Evolutionary conservation across 2,113 vertebrate species (phyloP).

Genomic region (Casuarius casuarius): DNA sequence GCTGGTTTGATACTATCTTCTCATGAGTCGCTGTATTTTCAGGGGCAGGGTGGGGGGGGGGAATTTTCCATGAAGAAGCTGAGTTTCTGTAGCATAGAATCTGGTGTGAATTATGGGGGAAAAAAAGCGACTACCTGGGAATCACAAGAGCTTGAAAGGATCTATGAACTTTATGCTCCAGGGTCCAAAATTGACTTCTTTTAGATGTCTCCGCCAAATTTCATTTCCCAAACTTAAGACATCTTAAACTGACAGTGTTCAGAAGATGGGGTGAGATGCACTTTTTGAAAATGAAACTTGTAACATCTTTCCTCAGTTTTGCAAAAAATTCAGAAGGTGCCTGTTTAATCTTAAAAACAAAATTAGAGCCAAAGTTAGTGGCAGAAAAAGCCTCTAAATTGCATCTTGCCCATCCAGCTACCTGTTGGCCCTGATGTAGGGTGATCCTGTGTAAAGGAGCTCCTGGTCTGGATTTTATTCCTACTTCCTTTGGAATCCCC

Average conservation of each 20-base stretch:
- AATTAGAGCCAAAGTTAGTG: neutral
- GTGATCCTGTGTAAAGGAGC: neutral
- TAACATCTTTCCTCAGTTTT: neutral
- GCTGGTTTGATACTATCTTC: constrained; percentile 68
- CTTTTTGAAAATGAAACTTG: neutral
- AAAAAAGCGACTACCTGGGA: neutral
- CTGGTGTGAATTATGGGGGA: neutral
- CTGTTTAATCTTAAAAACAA: neutral
- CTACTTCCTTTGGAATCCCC: neutral
- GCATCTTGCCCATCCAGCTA: neutral
- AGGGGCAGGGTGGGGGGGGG: neutral
- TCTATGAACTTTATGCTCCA: neutral
- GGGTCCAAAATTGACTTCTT: neutral
- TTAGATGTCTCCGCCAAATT: neutral
- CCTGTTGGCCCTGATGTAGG: neutral
- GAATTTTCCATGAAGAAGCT: neutral
- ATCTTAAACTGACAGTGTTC: neutral
- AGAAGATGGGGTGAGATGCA: neutral
- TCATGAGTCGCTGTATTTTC: constrained; percentile 51
- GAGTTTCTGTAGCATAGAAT: neutral
- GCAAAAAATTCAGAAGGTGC: neutral
- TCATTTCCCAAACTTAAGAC: neutral
- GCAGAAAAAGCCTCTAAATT: neutral
- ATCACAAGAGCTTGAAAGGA: neutral
- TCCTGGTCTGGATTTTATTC: neutral